Evolutionary conservation across 2,888 invertebrate species (phyloP).

Genomic region (Perithous albicinctus): DNA sequence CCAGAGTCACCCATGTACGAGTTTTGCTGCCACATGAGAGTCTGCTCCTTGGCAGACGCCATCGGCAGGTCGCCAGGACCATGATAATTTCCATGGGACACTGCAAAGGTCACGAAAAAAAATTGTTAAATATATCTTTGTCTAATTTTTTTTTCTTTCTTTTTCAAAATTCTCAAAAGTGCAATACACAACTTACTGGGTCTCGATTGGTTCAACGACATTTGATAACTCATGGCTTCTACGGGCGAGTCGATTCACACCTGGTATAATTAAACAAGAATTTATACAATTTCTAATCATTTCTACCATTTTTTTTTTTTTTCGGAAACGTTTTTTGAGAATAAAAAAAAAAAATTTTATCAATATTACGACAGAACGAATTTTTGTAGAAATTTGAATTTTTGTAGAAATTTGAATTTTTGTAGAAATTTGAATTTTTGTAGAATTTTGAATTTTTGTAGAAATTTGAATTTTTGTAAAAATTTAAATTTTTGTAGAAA

Average conservation of each 20-base stretch:
- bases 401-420: no score
- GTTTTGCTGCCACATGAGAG: constrained; percentile 98
- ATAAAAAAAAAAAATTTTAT: no score
- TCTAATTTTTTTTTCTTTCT: neutral
- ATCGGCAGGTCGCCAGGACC: constrained; percentile 92
- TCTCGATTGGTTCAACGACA: constrained; percentile 92
- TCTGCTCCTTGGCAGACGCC: constrained; percentile 94
- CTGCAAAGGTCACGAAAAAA: constrained; percentile 85
- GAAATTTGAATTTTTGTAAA: no score
- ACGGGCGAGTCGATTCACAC: constrained; percentile 89
- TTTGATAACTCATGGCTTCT: constrained; percentile 94
- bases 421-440: no score
- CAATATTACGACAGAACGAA: no score
- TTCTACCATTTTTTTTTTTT: no score
- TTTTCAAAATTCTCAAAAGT: neutral
- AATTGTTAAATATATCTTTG: no score
- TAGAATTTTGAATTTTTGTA: no score
- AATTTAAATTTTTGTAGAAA: no score
- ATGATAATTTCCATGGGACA: constrained; percentile 94
- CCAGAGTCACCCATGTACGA: constrained; percentile 97
- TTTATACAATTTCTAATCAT: neutral
- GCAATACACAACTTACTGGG: constrained; percentile 93
- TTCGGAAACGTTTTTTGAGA: no score
- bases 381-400: no score
- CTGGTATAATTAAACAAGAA: constrained; percentile 84